Conservation (phyloP, 2,113 vertebrate genomes). For the Podilymbus podiceps region DNA sequence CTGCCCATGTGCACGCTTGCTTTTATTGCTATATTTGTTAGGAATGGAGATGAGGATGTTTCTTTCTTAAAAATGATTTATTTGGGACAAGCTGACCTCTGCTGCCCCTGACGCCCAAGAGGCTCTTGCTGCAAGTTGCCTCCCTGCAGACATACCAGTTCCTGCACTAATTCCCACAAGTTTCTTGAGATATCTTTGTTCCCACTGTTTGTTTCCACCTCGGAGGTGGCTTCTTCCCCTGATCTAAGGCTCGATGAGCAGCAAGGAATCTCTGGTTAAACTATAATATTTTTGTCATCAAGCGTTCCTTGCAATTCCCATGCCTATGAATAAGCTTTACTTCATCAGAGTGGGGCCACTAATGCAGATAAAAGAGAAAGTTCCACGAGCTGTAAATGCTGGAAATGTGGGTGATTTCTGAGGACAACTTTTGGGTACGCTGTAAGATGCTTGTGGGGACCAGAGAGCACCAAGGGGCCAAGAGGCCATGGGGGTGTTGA, state of each 20-base stretch:
- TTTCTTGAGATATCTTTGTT: neutral
- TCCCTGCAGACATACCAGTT: too few relatives aligned
- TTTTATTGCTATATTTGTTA: neutral
- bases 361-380: neutral
- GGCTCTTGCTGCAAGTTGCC: neutral
- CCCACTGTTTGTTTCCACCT: neutral
- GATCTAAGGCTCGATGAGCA: neutral
- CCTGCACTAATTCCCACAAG: neutral
- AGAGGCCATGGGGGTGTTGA: neutral
- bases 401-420: neutral
- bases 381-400: neutral
- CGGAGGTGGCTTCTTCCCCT: neutral
- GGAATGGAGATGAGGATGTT: too few relatives aligned
- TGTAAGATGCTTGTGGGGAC: neutral
- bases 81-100: neutral
- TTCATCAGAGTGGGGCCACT: neutral
- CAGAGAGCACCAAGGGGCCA: neutral
- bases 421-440: neutral
- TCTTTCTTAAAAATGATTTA: neutral
- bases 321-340: neutral
- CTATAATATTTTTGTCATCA: neutral
- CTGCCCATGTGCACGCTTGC: accelerated
- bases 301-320: neutral
- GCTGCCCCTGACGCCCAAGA: neutral
- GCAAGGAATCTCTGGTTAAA: neutral